Evolutionary conservation across 2,888 invertebrate genomes (phyloP).

Genomic region (Leptarthrus brevirostris): DNA sequence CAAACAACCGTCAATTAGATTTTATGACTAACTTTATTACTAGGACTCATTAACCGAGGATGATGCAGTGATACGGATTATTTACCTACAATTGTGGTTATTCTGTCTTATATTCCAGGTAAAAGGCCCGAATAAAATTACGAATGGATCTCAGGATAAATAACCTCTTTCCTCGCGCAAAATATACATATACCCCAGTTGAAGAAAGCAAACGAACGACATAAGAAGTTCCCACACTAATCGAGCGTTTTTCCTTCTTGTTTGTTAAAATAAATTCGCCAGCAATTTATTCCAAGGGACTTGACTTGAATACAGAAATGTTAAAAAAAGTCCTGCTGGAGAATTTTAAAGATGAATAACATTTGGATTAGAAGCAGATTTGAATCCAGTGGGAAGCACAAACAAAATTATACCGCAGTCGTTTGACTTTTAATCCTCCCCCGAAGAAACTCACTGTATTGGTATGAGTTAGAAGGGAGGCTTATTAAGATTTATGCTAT

Average conservation of each 20-base stretch:
- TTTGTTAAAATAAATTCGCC: constrained; percentile 11
- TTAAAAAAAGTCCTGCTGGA: constrained; percentile 23
- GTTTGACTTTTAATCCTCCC: constrained; percentile 15
- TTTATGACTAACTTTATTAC: not conserved
- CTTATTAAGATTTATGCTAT: constrained; percentile 28
- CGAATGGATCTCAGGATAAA: not conserved
- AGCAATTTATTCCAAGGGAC: constrained; percentile 11
- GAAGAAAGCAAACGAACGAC: constrained; percentile 16
- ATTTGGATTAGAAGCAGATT: constrained; percentile 35
- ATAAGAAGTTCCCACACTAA: constrained; percentile 1
- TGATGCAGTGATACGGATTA: not conserved
- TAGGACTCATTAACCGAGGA: constrained; percentile 10
- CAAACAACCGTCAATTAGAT: not conserved
- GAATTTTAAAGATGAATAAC: constrained; percentile 14
- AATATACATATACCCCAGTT: not conserved
- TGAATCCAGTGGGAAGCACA: constrained; percentile 11
- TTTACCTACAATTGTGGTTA: not conserved
- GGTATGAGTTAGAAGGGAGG: constrained; percentile 4
- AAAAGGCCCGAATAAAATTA: not conserved
- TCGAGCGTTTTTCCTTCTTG: not conserved
- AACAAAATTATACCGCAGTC: constrained; percentile 17
- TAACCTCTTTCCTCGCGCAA: too few relatives aligned
- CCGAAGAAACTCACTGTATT: not conserved
- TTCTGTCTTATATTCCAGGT: not conserved
- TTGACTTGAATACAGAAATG: constrained; percentile 11